phyloP scores from a whole-genome alignment of 2,888 invertebrate species.

The Carabus problematicus region DNA sequence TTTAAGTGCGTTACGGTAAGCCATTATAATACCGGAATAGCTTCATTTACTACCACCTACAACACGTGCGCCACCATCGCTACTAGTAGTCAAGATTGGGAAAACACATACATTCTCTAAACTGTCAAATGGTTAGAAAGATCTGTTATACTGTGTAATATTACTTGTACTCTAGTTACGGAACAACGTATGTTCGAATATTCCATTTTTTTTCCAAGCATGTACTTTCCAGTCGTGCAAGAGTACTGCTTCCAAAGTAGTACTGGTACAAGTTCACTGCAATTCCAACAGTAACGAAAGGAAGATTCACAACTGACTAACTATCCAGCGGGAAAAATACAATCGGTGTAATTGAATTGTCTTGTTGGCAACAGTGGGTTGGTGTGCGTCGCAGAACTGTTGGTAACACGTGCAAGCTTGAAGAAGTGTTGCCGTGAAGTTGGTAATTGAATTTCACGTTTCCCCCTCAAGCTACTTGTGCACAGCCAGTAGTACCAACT shows the following conservation, averaged over 20 bases:
- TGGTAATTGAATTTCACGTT: constrained; percentile 60
- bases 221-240: no score
- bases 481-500: neutral
- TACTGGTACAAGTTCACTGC: no score
- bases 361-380: constrained; percentile 58
- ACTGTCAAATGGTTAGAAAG: no score
- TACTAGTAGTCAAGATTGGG: no score
- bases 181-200: no score
- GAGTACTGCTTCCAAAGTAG: no score
- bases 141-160: no score
- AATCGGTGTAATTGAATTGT: constrained; percentile 60
- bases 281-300: neutral
- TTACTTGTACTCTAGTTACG: no score
- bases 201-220: no score
- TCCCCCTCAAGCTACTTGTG: constrained; percentile 22
- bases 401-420: constrained; percentile 48
- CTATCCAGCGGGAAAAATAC: constrained; percentile 57
- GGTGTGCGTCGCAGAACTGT: constrained; percentile 44
- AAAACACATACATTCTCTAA: no score
- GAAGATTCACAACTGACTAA: constrained; percentile 53
- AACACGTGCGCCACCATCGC: no score
- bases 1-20: constrained; percentile 52
- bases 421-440: constrained; percentile 50
- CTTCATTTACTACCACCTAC: constrained; percentile 32
- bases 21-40: constrained; percentile 52